Evolutionary conservation across 1,140 invertebrate species (phyloP), one percentile per base, ranked within the genome.

Genomic region (Proales similis): DNA sequence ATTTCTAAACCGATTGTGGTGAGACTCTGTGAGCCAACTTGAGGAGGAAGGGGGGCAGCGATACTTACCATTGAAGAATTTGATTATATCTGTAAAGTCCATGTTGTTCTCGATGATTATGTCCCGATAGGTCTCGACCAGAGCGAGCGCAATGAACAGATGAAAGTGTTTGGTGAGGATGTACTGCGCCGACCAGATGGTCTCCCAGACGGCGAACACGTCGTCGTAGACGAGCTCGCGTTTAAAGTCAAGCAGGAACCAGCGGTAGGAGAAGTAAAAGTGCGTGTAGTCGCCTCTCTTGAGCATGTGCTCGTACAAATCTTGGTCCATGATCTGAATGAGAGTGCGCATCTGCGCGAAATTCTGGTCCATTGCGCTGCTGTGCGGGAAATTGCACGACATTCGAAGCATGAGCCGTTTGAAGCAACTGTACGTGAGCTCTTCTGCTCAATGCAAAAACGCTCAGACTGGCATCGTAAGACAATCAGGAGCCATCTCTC

Each of bases 31-130:
- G 38, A 7, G 43, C 6, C 12, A 27, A 19, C 20, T 36, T 9
- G 51, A 63, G 6, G 17, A 12, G 24, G n/a, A 51, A 26, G 27
- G 24, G 17, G 2, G 60, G 30, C 33, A 14, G 43, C n/a, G 39
- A 12, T 51, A 64, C 75, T 77, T 76, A 90, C 88, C 89, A 78
- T 94, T 94, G 71, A 93, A 94, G 75, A 94, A 95, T 73, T 92
- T 93, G 69, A 95, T 95, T 66, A 94, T 90, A 74, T 95, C 91
- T 0, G 90, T 94, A 72, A 93, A 94, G 72, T 94, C 90, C 89
- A 95, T 94, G 66, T 85, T 83, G 76, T 94, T 93, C 62, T 87
- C 86, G 30, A 95, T 77, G 36, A 95, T 91, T 63, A 95, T 88
- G 70, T 93, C 89, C 48, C 90, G 75, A 73, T 95, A 95, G 63